Evolutionary conservation across 2,113 vertebrate species (phyloP).

Genomic region (Pungitius pungitius): DNA sequence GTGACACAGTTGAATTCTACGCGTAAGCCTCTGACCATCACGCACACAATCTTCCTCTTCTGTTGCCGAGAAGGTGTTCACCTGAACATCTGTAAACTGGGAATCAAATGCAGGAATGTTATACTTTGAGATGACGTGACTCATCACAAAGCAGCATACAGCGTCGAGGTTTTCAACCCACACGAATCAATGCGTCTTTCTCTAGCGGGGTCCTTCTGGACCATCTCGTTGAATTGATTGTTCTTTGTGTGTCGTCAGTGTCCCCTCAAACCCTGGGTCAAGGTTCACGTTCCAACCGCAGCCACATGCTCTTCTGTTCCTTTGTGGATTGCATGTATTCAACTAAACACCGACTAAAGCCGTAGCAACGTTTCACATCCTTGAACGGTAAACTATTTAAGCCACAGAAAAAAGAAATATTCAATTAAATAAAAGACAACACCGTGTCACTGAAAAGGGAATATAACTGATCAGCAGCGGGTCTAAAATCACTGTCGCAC

Average conservation of each 20-base stretch:
- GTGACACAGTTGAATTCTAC: conserved; percentile 66
- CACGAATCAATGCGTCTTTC: conserved; percentile 2
- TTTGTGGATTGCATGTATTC: background rate
- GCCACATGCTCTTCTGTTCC: background rate
- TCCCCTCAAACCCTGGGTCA: background rate
- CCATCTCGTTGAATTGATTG: conserved; percentile 1
- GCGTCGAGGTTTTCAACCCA: background rate
- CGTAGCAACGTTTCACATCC: background rate
- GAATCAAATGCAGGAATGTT: conserved; percentile 1
- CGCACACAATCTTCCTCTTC: background rate
- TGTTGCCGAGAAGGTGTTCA: conserved; percentile 10
- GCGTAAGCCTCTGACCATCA: conserved; percentile 43
- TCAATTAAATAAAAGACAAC: background rate
- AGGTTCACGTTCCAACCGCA: background rate
- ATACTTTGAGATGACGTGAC: conserved; percentile 2
- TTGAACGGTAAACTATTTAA: background rate
- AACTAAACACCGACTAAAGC: background rate
- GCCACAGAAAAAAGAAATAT: background rate
- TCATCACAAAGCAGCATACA: background rate
- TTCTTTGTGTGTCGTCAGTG: background rate
- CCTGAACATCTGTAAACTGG: conserved; percentile 27
- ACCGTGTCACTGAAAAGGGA: background rate
- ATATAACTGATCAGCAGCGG: background rate
- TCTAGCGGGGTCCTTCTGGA: background rate
- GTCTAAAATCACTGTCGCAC: background rate